Base-by-base conservation (phyloP, 2,888 invertebrate genomes). In the Acutogordius australiensis region DNA sequence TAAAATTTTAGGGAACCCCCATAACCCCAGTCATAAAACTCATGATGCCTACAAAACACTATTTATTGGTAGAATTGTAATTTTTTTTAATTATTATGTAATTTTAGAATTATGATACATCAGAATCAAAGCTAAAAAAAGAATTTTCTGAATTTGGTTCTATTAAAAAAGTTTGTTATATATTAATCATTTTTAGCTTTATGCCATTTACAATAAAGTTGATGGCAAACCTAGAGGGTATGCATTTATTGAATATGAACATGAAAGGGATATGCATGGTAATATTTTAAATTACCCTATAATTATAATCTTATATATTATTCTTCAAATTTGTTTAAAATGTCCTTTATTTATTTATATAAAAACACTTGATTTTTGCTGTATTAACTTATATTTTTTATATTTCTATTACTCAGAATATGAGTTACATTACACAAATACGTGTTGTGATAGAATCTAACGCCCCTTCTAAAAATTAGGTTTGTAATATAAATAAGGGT, bases 191-290 rank as follows among this genome's bases (percentile, higher is more conserved):
- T 65, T 78, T 45, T 74, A 86, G 84, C 90, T 91, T 69, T 78
- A 81, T 65, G 78, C 94, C 71, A 80, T 84, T 64, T 82, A 80
- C 69, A 85, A 85, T 73, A 81, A 80, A 64, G 78, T 81, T 64
- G 81, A 79, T 69, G 82, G 81, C 66, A 97, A 94, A 74, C 94
- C 91, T 8, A 78, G 94, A 65, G 97, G 97, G 63, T 97, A 94
- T 75, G 94, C 94, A 57, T 99, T 97, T 78, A 90, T 97, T 68
- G 97, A 97, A 73, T 97, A 90, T 74, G 91, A 94, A 72, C 88
- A 91, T 73, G 94, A 94, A 73, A 76, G 90, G 63, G 97, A 99
- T 74, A 99, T 97, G 97, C 94, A 94, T 75, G 86, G 90, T 90
- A 51, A 23, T n/a, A 51, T 51, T 37, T 37, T 37, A 37, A 37